Conservation (phyloP, 2,113 vertebrate genomes). For the Blennius ocellaris region DNA sequence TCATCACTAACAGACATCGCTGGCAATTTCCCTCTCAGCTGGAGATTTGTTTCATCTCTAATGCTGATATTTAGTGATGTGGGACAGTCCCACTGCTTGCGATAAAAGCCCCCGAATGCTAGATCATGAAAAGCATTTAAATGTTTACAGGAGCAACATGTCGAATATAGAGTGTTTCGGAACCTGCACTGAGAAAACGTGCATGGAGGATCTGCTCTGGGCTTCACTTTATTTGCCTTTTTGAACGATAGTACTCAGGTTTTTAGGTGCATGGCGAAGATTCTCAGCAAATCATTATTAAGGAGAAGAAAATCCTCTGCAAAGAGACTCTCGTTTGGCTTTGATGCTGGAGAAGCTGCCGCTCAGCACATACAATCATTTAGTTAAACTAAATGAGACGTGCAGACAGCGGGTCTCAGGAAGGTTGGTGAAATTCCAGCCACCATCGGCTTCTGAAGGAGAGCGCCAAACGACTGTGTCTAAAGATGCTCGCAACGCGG, state of each 20-base stretch:
- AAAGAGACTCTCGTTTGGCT: neutral
- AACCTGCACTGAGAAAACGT: neutral
- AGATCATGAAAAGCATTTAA: conserved; percentile 3
- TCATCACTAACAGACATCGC: conserved; percentile 4
- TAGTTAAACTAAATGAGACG: neutral
- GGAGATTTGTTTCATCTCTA: conserved; percentile 22
- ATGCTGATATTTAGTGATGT: conserved; percentile 24
- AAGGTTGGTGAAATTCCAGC: neutral
- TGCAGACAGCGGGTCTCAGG: neutral
- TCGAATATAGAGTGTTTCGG: neutral
- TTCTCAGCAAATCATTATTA: neutral
- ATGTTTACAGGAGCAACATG: conserved; percentile 17
- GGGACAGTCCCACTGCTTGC: neutral
- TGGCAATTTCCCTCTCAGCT: conserved; percentile 29
- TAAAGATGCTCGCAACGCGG: conserved; percentile 15
- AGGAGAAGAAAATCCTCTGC: neutral
- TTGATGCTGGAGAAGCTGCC: neutral
- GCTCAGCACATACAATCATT: neutral
- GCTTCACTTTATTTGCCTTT: neutral
- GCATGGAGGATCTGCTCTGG: conserved; percentile 5
- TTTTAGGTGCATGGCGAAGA: neutral
- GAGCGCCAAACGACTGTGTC: conserved; percentile 5
- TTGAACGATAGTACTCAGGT: neutral
- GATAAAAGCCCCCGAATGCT: conserved; percentile 4
- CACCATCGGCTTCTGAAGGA: neutral